Conservation (phyloP, 2,797 vertebrate genomes). For the Manis crassicaudata region DNA sequence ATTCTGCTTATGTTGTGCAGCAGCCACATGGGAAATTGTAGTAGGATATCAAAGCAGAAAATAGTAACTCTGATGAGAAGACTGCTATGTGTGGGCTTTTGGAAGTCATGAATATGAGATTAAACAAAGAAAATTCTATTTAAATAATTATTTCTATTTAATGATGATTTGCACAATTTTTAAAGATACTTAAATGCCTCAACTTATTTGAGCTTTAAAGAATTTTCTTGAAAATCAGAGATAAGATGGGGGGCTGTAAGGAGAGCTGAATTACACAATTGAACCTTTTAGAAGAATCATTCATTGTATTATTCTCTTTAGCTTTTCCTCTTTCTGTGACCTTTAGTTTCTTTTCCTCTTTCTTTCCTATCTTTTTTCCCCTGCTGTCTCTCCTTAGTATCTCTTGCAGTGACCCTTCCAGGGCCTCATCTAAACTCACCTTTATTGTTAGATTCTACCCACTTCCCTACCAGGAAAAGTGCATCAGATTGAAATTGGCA, state of each 20-base stretch:
- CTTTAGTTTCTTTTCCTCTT: not conserved
- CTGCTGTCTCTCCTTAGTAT: not conserved
- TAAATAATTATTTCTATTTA: slow-evolving; percentile 50
- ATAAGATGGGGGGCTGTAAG: not conserved
- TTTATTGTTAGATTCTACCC: not conserved
- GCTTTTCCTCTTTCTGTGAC: not conserved
- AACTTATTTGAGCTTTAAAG: slow-evolving; percentile 15
- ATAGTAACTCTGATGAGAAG: slow-evolving; percentile 35
- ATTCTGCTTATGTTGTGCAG: not conserved
- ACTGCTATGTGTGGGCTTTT: slow-evolving; percentile 19
- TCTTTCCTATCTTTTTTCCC: not conserved
- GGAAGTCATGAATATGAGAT: slow-evolving; percentile 38
- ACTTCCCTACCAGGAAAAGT: not conserved
- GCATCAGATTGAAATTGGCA: slow-evolving; percentile 50
- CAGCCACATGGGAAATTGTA: slow-evolving; percentile 22
- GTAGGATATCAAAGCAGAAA: slow-evolving; percentile 64
- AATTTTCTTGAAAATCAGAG: slow-evolving; percentile 47
- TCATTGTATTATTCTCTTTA: not conserved
- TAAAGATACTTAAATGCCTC: not conserved
- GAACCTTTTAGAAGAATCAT: not conserved
- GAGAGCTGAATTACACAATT: not conserved
- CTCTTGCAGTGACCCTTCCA: not conserved
- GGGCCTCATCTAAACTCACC: not conserved
- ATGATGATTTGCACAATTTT: not conserved
- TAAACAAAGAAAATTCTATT: slow-evolving; percentile 53